These are phyloP conservation scores for Nemopilema nomurai DNA, from an alignment of 30 jellyfish, hydroid and myxozoan genomes.

Conservation along the genomic window DNA sequence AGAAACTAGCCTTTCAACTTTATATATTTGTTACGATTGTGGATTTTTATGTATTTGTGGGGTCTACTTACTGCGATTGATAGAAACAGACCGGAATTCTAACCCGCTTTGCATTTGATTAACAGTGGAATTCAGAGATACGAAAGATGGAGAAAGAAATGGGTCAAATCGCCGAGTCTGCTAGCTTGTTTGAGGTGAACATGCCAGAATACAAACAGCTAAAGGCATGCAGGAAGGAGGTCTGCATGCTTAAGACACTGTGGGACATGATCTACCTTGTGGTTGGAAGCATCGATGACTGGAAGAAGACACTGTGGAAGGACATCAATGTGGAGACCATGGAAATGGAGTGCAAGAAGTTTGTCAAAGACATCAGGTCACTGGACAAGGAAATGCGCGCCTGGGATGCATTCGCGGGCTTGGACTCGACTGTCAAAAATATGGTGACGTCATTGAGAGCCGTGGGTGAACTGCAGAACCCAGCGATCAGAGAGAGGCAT, in stretches of 20 bases:
- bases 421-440: slow-evolving; percentile 90
- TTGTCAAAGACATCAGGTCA: slow-evolving; percentile 92
- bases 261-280: slow-evolving; percentile 96
- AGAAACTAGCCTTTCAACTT: too few relatives aligned
- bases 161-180: slow-evolving; percentile 88
- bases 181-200: slow-evolving; percentile 93
- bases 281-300: slow-evolving; percentile 81
- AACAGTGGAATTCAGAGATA: slow-evolving; percentile 88
- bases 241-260: slow-evolving; percentile 75
- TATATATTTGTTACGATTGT: too few relatives aligned
- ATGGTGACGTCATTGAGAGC: slow-evolving; percentile 96
- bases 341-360: slow-evolving; percentile 98
- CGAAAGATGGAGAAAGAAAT: slow-evolving; percentile 85
- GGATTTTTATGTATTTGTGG: too few relatives aligned
- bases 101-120: background rate
- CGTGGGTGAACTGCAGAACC: slow-evolving; percentile 94
- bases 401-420: slow-evolving; percentile 98
- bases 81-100: too few relatives aligned
- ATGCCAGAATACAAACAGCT: slow-evolving; percentile 95
- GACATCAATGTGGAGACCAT: slow-evolving; percentile 90
- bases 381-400: slow-evolving; percentile 98
- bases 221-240: slow-evolving; percentile 95
- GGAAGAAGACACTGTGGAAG: slow-evolving; percentile 94
- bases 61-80: too few relatives aligned
- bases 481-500: slow-evolving; percentile 98